Conservation (phyloP, 2,888 invertebrate genomes). For the Apeira syringaria region DNA sequence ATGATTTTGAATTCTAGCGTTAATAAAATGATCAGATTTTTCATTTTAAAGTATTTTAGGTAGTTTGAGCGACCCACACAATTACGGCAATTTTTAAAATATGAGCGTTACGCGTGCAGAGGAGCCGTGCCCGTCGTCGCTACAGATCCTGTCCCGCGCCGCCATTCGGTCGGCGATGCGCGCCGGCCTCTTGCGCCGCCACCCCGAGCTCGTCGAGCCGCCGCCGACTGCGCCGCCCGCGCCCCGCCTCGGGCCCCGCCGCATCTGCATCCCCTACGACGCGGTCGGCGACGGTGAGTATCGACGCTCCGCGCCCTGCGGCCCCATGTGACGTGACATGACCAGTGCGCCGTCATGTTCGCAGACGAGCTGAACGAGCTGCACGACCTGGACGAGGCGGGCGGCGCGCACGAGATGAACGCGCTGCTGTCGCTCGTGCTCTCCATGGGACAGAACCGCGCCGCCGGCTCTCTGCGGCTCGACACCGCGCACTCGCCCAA, state of each 20-base stretch:
- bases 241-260: slow-evolving; percentile 43
- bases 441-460: slow-evolving; percentile 71
- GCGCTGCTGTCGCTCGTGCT: slow-evolving; percentile 73
- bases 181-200: slow-evolving; percentile 44
- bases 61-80: too few species aligned
- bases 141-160: slow-evolving; percentile 59
- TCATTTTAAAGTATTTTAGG: too few species aligned
- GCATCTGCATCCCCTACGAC: slow-evolving; percentile 64
- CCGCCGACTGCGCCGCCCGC: slow-evolving; percentile 36
- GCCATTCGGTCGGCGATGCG: slow-evolving; percentile 54
- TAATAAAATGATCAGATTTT: too few species aligned
- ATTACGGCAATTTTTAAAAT: too few species aligned
- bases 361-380: slow-evolving; percentile 60
- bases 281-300: slow-evolving; percentile 59
- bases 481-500: slow-evolving; percentile 37
- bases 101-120: slow-evolving; percentile 39
- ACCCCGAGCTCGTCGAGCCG: slow-evolving; percentile 57
- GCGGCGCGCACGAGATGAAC: slow-evolving; percentile 76
- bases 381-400: slow-evolving; percentile 60
- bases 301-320: slow-evolving; percentile 3
- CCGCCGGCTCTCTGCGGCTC: slow-evolving; percentile 66
- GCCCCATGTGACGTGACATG: too few species aligned
- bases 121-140: slow-evolving; percentile 56
- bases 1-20: too few species aligned
- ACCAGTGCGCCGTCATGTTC: too few species aligned